These are phyloP conservation scores for Diadema setosum DNA, from an alignment of 35 echinoderm and acorn worm genomes.

Conservation along the genomic window DNA sequence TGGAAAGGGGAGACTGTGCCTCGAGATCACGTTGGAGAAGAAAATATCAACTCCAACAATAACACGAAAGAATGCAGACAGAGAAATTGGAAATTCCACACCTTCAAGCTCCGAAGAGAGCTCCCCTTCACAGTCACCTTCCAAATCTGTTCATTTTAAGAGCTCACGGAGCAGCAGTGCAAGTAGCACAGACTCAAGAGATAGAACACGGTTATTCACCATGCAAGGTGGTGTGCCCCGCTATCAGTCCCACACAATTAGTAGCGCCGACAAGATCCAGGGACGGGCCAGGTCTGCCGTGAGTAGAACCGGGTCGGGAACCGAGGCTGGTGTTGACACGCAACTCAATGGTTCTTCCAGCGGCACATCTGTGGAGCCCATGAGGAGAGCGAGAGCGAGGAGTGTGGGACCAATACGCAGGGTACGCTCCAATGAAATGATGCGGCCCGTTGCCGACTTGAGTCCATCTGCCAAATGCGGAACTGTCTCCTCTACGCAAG, in stretches of 20 bases:
- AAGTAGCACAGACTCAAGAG: constrained; percentile 10
- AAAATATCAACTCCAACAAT: not conserved
- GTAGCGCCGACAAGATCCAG: constrained; percentile 7
- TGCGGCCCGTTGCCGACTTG: not conserved
- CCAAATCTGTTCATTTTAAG: constrained; percentile 8
- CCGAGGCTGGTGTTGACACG: not conserved
- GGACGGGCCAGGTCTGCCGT: not conserved
- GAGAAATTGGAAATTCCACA: not conserved
- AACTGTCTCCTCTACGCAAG: not conserved
- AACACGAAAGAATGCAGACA: not conserved
- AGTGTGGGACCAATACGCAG: constrained; percentile 23
- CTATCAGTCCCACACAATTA: not conserved
- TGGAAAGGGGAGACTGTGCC: not conserved
- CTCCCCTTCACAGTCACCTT: constrained; percentile 6
- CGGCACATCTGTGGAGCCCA: not conserved
- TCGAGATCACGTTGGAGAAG: constrained; percentile 23
- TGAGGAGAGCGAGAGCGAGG: not conserved
- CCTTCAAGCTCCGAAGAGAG: constrained; percentile 14
- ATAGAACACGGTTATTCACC: not conserved
- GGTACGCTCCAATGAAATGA: constrained; percentile 10
- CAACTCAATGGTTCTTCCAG: constrained; percentile 3
- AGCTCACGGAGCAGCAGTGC: constrained; percentile 13
- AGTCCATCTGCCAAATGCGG: not conserved
- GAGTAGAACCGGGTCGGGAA: not conserved
- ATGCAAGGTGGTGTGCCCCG: not conserved